phyloP scores from a whole-genome alignment of 2,113 vertebrate genomes.

The Taurulus bubalis region DNA sequence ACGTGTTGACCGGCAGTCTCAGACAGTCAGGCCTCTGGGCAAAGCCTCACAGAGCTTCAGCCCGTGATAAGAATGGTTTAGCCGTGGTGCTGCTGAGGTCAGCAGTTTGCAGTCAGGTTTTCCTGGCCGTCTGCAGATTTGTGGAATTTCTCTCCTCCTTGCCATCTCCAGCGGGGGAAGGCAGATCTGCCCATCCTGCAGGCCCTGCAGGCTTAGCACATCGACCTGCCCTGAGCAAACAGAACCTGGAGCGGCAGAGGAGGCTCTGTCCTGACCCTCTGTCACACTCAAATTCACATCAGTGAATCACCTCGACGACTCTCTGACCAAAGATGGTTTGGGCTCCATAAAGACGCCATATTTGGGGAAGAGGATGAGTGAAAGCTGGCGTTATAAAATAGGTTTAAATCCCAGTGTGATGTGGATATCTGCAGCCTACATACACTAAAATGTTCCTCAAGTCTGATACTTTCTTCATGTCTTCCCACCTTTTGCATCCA shows the following conservation, averaged over 20 bases:
- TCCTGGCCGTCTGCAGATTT: conserved; percentile 65
- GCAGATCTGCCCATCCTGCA: conserved; percentile 34
- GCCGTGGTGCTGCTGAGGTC: conserved; percentile 67
- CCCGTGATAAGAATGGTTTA: conserved; percentile 49
- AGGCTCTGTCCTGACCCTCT: conserved; percentile 40
- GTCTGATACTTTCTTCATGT: background rate
- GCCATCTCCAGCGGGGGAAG: conserved; percentile 62
- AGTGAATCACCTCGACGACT: conserved; percentile 1
- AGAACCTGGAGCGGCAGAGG: conserved; percentile 25
- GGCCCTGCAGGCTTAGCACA: conserved; percentile 41
- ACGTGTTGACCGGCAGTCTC: conserved; percentile 60
- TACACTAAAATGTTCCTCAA: background rate
- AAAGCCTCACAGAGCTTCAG: conserved; percentile 53
- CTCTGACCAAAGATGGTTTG: conserved; percentile 41
- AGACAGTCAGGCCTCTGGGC: conserved; percentile 56
- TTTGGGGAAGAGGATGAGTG: conserved; percentile 42
- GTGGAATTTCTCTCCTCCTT: conserved; percentile 81
- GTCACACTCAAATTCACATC: conserved; percentile 56
- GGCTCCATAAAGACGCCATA: conserved; percentile 20
- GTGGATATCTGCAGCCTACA: background rate
- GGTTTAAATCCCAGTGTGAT: conserved; percentile 3
- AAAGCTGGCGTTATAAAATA: conserved; percentile 22
- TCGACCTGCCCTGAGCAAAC: conserved; percentile 64
- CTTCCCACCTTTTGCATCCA: background rate
- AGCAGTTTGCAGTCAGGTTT: conserved; percentile 67